phyloP scores from a whole-genome alignment of 2,888 invertebrate genomes.

The Nomada goodeniana region DNA sequence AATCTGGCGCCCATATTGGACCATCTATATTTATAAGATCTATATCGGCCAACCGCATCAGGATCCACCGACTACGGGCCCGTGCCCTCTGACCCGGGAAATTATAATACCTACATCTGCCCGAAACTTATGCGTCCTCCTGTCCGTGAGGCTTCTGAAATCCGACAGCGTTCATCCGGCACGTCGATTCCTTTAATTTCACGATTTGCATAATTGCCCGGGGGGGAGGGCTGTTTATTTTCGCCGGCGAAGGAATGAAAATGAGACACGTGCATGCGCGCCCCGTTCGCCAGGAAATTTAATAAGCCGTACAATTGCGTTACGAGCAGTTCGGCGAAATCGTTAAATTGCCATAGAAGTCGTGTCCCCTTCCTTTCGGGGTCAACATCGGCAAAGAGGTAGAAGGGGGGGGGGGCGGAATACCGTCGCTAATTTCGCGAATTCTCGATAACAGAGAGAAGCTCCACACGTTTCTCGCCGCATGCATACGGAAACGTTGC shows the following conservation, averaged over 20 bases:
- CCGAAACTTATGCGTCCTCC: constrained; percentile 62
- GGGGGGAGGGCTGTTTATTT: constrained; percentile 25
- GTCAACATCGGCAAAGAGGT: not conserved
- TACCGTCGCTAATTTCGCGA: not conserved
- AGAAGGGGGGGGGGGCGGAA: not conserved
- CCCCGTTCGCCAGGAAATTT: constrained; percentile 40
- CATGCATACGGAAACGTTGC: too few species aligned
- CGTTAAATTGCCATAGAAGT: constrained; percentile 36
- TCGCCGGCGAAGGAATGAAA: constrained; percentile 19
- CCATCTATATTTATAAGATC: constrained; percentile 80
- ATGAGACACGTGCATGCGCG: constrained; percentile 36
- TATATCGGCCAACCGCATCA: constrained; percentile 72
- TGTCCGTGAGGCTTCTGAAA: constrained; percentile 10
- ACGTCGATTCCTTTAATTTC: constrained; percentile 43
- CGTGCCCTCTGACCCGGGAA: constrained; percentile 68
- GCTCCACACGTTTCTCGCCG: too few species aligned
- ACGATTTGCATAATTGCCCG: constrained; percentile 53
- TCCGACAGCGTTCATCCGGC: constrained; percentile 46
- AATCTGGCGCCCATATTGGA: constrained; percentile 71
- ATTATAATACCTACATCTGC: constrained; percentile 72
- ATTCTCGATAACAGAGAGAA: not conserved
- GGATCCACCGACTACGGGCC: constrained; percentile 42
- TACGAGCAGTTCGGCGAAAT: constrained; percentile 37
- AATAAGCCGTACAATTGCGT: constrained; percentile 25
- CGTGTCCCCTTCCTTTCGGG: not conserved